Evolutionary conservation across 1,140 invertebrate species (phyloP).

Genomic region (Dreissena rostriformis): DNA sequence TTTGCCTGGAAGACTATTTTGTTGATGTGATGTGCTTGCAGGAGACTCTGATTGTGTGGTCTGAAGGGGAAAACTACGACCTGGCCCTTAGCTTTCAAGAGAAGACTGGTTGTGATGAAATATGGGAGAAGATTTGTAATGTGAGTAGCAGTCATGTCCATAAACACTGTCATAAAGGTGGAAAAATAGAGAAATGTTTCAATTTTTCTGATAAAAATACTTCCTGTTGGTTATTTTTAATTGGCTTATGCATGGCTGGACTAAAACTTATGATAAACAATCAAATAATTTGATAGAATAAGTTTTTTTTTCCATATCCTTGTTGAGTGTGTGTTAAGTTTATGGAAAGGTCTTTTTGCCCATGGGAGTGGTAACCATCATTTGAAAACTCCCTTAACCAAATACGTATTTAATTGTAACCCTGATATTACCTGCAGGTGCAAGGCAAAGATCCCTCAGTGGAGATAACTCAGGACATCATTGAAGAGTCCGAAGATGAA

Average conservation of each 20-base stretch:
- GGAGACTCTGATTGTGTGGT: conserved; percentile 99
- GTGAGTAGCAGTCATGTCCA: conserved; percentile 81
- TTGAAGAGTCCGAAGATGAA: conserved; percentile 99
- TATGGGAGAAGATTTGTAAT: conserved; percentile 99
- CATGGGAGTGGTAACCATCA: too few relatives aligned
- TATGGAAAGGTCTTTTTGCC: too few relatives aligned
- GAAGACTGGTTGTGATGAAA: conserved; percentile 99
- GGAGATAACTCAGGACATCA: conserved; percentile 98
- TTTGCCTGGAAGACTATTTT: too few relatives aligned
- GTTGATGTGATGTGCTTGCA: conserved; percentile 74
- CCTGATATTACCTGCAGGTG: conserved; percentile 84
- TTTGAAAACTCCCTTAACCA: too few relatives aligned
- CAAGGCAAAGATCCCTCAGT: conserved; percentile 99
- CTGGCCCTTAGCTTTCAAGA: conserved; percentile 99
- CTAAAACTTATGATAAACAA: not conserved
- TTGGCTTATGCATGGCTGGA: not conserved
- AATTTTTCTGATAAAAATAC: too few relatives aligned
- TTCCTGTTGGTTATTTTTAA: too few relatives aligned
- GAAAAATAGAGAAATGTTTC: too few relatives aligned
- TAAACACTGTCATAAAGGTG: not conserved
- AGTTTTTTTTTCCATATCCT: too few relatives aligned
- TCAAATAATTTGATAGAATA: too few relatives aligned
- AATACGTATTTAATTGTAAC: too few relatives aligned
- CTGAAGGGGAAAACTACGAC: conserved; percentile 99
- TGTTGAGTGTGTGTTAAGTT: too few relatives aligned